A percentile compares a stretch with the other conserved stretches of the same genome.
These are phyloP conservation scores for Cercocebus atys DNA, from an alignment of 2,113 vertebrate species.

Conservation along the genomic window DNA sequence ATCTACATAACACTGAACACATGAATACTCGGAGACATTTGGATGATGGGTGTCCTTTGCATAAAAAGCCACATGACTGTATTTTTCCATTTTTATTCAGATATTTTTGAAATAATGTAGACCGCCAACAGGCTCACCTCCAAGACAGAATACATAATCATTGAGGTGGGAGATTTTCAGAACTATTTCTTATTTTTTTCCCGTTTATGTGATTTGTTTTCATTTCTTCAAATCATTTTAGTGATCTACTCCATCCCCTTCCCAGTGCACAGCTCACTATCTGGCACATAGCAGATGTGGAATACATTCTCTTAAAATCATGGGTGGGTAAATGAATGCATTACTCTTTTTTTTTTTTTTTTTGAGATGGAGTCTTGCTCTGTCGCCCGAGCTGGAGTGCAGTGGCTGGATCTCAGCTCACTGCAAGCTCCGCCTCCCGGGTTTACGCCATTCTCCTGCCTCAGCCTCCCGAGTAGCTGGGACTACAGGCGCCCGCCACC, in stretches of 20 bases:
- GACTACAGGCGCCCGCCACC: too few species aligned
- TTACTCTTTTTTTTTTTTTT: too few species aligned
- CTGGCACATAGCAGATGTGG: background rate
- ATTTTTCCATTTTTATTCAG: slow-evolving; percentile 35
- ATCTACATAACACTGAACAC: background rate
- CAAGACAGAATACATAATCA: background rate
- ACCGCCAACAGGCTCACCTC: background rate
- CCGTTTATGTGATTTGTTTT: background rate
- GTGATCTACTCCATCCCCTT: background rate
- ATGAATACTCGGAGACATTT: background rate
- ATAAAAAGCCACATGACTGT: background rate
- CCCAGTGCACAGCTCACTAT: background rate
- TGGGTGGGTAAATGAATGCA: background rate
- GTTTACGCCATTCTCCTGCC: too few species aligned
- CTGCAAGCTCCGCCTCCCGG: too few species aligned
- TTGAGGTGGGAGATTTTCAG: background rate
- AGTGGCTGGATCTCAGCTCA: too few species aligned
- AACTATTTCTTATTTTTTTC: background rate
- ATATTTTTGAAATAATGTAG: slow-evolving; percentile 10
- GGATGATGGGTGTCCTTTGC: background rate
- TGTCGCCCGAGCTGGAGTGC: too few species aligned
- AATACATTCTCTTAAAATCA: slow-evolving; percentile 5
- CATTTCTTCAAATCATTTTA: background rate
- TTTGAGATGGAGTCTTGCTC: too few species aligned
- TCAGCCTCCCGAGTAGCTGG: too few species aligned